Percentiles rank a stretch among this genome's conserved stretches.
phyloP scores from a whole-genome alignment of 2,888 invertebrate species.

The Orchestes rusci region DNA sequence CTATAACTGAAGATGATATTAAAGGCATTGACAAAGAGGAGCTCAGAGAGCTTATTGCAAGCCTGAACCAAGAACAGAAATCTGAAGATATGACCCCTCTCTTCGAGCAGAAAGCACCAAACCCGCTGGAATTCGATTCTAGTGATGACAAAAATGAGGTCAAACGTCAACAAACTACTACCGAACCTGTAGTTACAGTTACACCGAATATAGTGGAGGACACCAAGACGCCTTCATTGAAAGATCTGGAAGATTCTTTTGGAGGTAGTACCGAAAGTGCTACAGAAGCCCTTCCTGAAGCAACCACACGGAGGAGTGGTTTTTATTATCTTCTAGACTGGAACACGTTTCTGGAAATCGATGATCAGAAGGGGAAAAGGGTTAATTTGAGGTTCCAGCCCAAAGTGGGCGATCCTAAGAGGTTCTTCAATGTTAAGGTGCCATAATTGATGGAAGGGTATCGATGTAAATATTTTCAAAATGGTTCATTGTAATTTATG shows the following conservation, averaged over 20 bases:
- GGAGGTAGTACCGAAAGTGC: constrained; percentile 39
- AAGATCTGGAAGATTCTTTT: constrained; percentile 71
- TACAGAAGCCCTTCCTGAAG: constrained; percentile 51
- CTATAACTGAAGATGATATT: constrained; percentile 43
- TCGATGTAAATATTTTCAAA: no score
- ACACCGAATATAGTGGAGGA: constrained; percentile 16
- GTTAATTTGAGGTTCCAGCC: constrained; percentile 76
- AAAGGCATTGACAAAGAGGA: constrained; percentile 40
- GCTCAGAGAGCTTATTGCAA: constrained; percentile 38
- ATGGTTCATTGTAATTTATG: no score
- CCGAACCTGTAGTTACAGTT: constrained; percentile 8
- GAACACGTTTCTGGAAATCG: constrained; percentile 81
- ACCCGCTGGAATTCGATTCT: constrained; percentile 39
- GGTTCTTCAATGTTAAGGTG: constrained; percentile 67
- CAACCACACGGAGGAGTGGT: constrained; percentile 63
- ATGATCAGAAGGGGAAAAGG: constrained; percentile 61
- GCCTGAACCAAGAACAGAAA: constrained; percentile 28
- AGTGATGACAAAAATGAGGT: constrained; percentile 44
- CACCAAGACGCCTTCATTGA: constrained; percentile 46
- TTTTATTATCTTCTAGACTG: constrained; percentile 81
- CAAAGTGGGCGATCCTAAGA: constrained; percentile 70
- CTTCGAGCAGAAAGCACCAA: constrained; percentile 38
- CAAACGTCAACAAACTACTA: constrained; percentile 44
- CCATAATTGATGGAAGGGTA: no score
- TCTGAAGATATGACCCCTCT: constrained; percentile 29